Evolutionary conservation across 2,888 invertebrate genomes (phyloP).

Genomic region (Nyleta sp.): DNA sequence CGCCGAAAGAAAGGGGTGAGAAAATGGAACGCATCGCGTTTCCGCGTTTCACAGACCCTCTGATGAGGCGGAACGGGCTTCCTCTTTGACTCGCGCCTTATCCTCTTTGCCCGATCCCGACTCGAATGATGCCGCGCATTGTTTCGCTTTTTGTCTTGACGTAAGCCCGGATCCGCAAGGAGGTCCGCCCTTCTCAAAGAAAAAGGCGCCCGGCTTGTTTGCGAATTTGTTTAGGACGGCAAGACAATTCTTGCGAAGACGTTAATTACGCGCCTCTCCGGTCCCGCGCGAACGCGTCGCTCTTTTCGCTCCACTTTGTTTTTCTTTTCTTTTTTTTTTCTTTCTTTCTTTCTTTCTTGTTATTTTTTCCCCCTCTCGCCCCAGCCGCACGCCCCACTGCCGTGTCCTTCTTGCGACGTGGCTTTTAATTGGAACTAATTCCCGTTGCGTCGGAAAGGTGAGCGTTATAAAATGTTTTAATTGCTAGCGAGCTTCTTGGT

Average conservation of each 20-base stretch:
- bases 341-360: no score
- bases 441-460: constrained; percentile 40
- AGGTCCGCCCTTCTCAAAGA: neutral
- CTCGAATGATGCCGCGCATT: no score
- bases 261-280: constrained; percentile 48
- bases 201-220: constrained; percentile 34
- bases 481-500: constrained; percentile 54
- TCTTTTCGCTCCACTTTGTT: neutral
- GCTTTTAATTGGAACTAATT: constrained; percentile 56
- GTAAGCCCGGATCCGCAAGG: constrained; percentile 37
- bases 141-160: constrained; percentile 29
- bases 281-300: constrained; percentile 1
- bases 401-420: neutral
- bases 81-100: constrained; percentile 71
- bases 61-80: constrained; percentile 75
- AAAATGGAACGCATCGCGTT: constrained; percentile 71
- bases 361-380: neutral
- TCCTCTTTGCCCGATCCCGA: no score
- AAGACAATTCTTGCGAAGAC: constrained; percentile 42
- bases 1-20: constrained; percentile 51
- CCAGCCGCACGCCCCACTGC: neutral
- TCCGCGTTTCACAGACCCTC: constrained; percentile 67
- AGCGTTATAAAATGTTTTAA: constrained; percentile 47
- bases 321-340: no score
- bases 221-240: constrained; percentile 35